phyloP scores from a whole-genome alignment of 2,113 vertebrate species.

The Neodontobutis hainanensis region DNA sequence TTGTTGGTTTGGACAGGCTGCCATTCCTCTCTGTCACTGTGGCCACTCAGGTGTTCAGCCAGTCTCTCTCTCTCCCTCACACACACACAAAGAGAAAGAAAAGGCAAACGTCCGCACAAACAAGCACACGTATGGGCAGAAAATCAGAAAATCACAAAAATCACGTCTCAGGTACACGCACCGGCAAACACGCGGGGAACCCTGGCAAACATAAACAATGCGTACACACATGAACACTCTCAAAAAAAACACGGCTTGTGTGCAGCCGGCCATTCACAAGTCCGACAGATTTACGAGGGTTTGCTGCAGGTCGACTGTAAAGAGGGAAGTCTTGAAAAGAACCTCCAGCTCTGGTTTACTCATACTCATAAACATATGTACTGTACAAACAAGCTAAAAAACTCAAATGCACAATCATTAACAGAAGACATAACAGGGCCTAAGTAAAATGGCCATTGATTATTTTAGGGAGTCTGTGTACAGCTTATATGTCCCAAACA shows the following conservation, averaged over 20 bases:
- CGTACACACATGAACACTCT: slow-evolving; percentile 24
- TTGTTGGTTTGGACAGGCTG: slow-evolving; percentile 57
- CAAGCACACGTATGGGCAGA: slow-evolving; percentile 3
- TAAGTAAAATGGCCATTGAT: neutral
- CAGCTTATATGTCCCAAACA: neutral
- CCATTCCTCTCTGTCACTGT: slow-evolving; percentile 59
- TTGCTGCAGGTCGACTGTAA: slow-evolving; percentile 40
- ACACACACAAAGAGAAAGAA: slow-evolving; percentile 8
- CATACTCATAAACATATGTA: too few relatives aligned
- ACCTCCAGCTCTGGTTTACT: neutral
- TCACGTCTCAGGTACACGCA: slow-evolving; percentile 33
- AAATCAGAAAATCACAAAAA: slow-evolving; percentile 45
- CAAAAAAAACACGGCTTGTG: slow-evolving; percentile 23
- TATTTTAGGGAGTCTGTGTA: neutral
- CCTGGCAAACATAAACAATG: slow-evolving; percentile 38
- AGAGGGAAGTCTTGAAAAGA: slow-evolving; percentile 43
- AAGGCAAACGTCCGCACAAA: slow-evolving; percentile 10
- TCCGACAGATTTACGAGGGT: slow-evolving; percentile 49
- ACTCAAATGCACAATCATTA: too few relatives aligned
- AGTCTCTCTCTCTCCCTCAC: slow-evolving; percentile 17
- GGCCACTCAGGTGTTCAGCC: slow-evolving; percentile 62
- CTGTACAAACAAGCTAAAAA: too few relatives aligned
- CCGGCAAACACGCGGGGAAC: slow-evolving; percentile 38
- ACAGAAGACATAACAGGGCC: too few relatives aligned
- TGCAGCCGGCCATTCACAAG: slow-evolving; percentile 41